Percentiles rank a stretch among this genome's conserved stretches.
These are phyloP conservation scores for Podotricha telesiphe DNA, from an alignment of 2,888 invertebrate genomes.

Conservation along the genomic window DNA sequence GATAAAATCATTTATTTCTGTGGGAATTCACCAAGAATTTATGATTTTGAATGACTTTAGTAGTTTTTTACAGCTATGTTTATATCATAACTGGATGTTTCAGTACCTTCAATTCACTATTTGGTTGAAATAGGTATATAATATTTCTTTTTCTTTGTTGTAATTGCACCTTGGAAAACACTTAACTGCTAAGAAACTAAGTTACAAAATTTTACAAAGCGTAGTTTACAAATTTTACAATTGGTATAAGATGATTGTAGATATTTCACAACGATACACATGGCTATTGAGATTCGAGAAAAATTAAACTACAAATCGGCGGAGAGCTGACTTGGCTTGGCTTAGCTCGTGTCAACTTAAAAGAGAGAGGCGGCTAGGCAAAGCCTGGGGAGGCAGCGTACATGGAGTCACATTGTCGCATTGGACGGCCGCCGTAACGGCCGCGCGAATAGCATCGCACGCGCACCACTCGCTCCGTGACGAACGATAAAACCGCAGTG, in stretches of 20 bases:
- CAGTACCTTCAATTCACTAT: no score
- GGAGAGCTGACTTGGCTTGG: conserved; percentile 38
- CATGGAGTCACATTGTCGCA: conserved; percentile 77
- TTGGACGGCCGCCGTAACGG: conserved; percentile 74
- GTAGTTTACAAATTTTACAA: not conserved
- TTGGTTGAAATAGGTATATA: not conserved
- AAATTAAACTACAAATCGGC: conserved; percentile 34
- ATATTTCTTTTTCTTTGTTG: not conserved
- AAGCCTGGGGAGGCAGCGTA: conserved; percentile 69
- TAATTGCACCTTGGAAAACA: no score
- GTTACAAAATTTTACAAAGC: not conserved
- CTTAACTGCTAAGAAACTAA: not conserved
- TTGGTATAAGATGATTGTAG: not conserved
- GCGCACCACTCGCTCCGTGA: conserved; percentile 50
- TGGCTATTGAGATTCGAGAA: conserved; percentile 31
- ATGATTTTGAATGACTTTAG: no score
- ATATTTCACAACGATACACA: conserved; percentile 3
- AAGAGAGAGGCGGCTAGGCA: conserved; percentile 81
- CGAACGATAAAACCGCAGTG: conserved; percentile 51
- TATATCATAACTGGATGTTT: no score
- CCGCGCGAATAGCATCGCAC: conserved; percentile 72
- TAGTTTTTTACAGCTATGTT: no score
- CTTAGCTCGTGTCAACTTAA: conserved; percentile 60
- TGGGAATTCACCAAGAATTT: no score
- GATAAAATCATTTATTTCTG: no score